Base-by-base conservation (phyloP, 2,888 invertebrate species). In the Eremobia ochroleuca region DNA sequence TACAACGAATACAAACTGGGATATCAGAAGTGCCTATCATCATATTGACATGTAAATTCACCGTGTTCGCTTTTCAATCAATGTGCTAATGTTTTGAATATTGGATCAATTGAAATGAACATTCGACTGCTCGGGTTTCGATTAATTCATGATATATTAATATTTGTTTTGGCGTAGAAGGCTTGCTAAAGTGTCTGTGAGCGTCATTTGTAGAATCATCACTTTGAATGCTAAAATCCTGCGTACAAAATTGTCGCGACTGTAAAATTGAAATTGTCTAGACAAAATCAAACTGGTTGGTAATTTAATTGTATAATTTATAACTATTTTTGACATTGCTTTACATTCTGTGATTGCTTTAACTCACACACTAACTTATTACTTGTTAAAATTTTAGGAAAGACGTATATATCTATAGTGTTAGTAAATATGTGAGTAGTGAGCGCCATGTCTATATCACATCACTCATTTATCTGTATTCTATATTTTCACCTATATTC, bases 1-100 rank as follows among this genome's bases (percentile, higher is more conserved):
- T 28, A 43, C 43, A 46, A 66, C 4, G 28, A 31, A 52, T 11
- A 55, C n/a, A n/a, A 8, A 64, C 13, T 28, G 34, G n/a, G 0
- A 28, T 18, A n/a, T 58, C 46, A 34, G 13, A 71, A 77, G 25
- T 21, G 11, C 18, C 8, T n/a, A 34, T 5, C n/a, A 40, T 18
- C 21, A 34, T 31, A 49, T 18, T 18, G 34, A 31, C n/a, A 58
- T 71, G 55, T 71, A 64, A 46, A 58, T 49, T 65, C 4, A 25
- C 11, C 25, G 15, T 52, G 28, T 37, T 66, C 43, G 58, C 8
- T 78, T 66, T 79, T 73, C 59, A 79, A 78, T 79, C 65, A 79
- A 66, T 78, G 65, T 79, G 78, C 78, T 66, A 78, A 78, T 79
- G 40, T 73, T 79, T 73, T 78, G 79, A 79, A 79, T 66, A 66